Percentiles rank a stretch among this genome's conserved stretches.
Conservation (phyloP, 1,140 invertebrate species). For the Caenorhabditis remanei region DNA sequence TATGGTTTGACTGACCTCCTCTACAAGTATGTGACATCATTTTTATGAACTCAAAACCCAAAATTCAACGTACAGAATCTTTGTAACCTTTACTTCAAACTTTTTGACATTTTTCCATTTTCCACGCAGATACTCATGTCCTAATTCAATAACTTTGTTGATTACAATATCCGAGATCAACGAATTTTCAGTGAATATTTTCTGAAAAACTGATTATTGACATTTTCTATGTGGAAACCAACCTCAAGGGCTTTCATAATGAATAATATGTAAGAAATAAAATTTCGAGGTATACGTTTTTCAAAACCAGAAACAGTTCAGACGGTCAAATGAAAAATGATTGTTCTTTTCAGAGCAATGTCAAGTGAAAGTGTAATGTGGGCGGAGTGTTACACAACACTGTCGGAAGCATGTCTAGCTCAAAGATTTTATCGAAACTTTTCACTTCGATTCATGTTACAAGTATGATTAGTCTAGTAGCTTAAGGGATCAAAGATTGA, state of each 20-base stretch:
- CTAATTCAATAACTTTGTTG: background rate
- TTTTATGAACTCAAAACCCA: background rate
- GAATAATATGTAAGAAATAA: background rate
- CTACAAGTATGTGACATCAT: background rate
- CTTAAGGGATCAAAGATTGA: too few species aligned
- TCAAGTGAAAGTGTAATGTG: too few species aligned
- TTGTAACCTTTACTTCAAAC: background rate
- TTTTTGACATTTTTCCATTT: background rate
- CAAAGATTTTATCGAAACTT: too few species aligned
- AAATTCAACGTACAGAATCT: background rate
- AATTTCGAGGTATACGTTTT: background rate
- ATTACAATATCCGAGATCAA: background rate
- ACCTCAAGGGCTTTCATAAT: background rate
- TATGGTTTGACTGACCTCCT: constrained; percentile 1
- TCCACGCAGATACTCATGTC: background rate
- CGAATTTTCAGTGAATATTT: background rate
- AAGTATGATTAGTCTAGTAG: too few species aligned
- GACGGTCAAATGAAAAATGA: too few species aligned
- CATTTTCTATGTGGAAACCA: background rate
- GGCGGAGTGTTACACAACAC: too few species aligned
- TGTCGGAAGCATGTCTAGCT: too few species aligned
- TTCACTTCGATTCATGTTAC: too few species aligned
- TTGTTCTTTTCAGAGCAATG: too few species aligned
- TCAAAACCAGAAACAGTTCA: too few species aligned
- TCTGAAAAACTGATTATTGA: background rate